Evolutionary conservation across 1,140 invertebrate species (phyloP).

Genomic region (Lordiphosa collinella): DNA sequence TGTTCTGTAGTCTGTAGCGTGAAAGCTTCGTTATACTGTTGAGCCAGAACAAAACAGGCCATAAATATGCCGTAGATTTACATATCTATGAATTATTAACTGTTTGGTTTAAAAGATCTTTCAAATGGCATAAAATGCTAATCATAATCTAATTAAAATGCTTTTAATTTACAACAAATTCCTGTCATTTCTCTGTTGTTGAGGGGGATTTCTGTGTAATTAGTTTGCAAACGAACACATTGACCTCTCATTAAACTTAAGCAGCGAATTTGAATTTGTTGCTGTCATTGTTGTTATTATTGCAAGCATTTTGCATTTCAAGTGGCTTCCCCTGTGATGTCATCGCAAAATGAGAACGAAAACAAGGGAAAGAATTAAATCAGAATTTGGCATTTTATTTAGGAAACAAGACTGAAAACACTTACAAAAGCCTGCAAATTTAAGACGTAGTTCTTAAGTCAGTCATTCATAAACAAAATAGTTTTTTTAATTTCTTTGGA

Average conservation of each 20-base stretch:
- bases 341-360: slow-evolving; percentile 18
- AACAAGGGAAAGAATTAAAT: neutral
- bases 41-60: slow-evolving; percentile 21
- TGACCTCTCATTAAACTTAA: slow-evolving; percentile 62
- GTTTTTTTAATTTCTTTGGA: too few relatives aligned
- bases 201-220: slow-evolving; percentile 9
- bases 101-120: slow-evolving; percentile 26
- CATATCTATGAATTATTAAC: slow-evolving; percentile 36
- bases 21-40: neutral
- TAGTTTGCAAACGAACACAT: slow-evolving; percentile 32
- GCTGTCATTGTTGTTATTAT: slow-evolving; percentile 31
- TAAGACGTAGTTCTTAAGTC: too few relatives aligned
- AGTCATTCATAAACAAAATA: too few relatives aligned
- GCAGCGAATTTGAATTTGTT: slow-evolving; percentile 43
- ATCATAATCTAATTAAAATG: slow-evolving; percentile 27
- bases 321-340: slow-evolving; percentile 44
- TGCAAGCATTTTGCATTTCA: slow-evolving; percentile 51
- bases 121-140: slow-evolving; percentile 21
- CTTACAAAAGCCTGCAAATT: too few relatives aligned
- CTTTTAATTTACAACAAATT: neutral
- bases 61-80: slow-evolving; percentile 49
- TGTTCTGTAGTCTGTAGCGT: slow-evolving; percentile 15
- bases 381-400: too few relatives aligned
- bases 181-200: neutral
- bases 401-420: too few relatives aligned